Percentiles rank a stretch among this genome's conserved stretches.
These are phyloP conservation scores for Scaptomyza cyrtandrae DNA, from an alignment of 2,888 invertebrate genomes.

Conservation along the genomic window DNA sequence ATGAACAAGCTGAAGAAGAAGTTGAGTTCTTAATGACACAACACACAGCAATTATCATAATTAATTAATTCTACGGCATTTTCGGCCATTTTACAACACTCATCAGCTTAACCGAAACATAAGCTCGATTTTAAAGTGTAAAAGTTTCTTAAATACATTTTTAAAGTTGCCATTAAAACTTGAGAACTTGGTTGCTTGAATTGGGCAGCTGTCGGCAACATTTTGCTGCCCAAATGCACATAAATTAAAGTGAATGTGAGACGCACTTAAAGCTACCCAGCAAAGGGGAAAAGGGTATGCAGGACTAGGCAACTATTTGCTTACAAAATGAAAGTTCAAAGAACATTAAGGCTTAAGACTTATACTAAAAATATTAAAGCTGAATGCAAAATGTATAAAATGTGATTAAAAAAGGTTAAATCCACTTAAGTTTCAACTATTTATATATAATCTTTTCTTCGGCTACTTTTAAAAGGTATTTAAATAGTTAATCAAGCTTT, in stretches of 20 bases:
- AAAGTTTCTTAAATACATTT: slow-evolving; percentile 31
- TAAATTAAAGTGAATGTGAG: slow-evolving; percentile 46
- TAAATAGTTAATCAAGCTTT: neutral
- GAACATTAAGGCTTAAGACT: no score
- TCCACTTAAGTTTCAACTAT: no score
- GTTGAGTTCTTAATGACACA: slow-evolving; percentile 29
- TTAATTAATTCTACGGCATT: slow-evolving; percentile 30
- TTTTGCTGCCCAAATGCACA: slow-evolving; percentile 37
- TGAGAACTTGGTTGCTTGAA: slow-evolving; percentile 14
- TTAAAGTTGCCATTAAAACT: slow-evolving; percentile 48
- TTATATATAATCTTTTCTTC: neutral
- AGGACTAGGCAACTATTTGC: neutral
- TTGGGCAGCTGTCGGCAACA: slow-evolving; percentile 30
- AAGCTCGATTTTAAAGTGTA: slow-evolving; percentile 23
- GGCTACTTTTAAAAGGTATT: slow-evolving; percentile 11
- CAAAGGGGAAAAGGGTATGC: slow-evolving; percentile 5
- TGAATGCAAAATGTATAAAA: no score
- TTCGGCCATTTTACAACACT: slow-evolving; percentile 15
- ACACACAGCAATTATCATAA: slow-evolving; percentile 52
- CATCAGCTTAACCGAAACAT: neutral
- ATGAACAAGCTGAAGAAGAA: slow-evolving; percentile 5
- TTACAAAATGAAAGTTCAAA: neutral
- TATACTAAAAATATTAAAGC: no score
- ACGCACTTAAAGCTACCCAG: neutral
- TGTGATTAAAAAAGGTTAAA: no score